Base-by-base conservation (phyloP, 2,113 vertebrate genomes). In the Ancistrus triradiatus region DNA sequence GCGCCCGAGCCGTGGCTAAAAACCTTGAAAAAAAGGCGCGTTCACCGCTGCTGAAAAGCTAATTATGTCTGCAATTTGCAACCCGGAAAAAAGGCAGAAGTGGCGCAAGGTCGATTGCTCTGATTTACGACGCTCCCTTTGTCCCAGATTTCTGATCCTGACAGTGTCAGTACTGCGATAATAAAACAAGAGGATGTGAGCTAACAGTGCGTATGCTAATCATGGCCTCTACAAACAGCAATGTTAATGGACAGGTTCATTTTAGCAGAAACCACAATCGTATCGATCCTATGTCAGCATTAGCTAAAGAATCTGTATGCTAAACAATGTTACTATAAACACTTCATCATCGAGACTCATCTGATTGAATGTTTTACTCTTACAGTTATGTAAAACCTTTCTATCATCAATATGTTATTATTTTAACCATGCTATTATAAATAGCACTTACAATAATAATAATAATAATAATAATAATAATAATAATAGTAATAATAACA, bases 121-220 rank as follows among this genome's bases (percentile, higher is more conserved):
- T 24, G 19, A 11, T 73, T 64, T 66, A 21, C 19, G 13, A 14
- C 35, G 2, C 7, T 11, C 19, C 24, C 42, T 59, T 44, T 59
- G 63, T 62, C 49, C 58, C 31, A 59, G 48, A 69, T 66, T 46
- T 49, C 37, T 53, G 27, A 19, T 2, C 27, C 59, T 49, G 50
- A 63, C 64, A 60, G 60, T 22, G 7, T 22, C n/a, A 19, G 8
- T 8, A 22, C 18, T n/a, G n/a, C n/a, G n/a, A n/a, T n/a, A 2
- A 57, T 42, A 25, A 55, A 13, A n/a, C 21, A 58, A 19, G 43
- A 69, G 72, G 68, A 60, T 52, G 49, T 15, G n/a, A 21, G 35
- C 43, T 58, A 74, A 69, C 42, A 53, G 59, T 61, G 21, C 35
- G 13, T 68, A 66, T 65, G 57, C 60, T 37, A 66, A 63, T 59